A percentile compares a stretch with the other conserved stretches of the same genome.
These are phyloP conservation scores for Heteromurus nitidus DNA, from an alignment of 2,888 invertebrate genomes.

Conservation along the genomic window DNA sequence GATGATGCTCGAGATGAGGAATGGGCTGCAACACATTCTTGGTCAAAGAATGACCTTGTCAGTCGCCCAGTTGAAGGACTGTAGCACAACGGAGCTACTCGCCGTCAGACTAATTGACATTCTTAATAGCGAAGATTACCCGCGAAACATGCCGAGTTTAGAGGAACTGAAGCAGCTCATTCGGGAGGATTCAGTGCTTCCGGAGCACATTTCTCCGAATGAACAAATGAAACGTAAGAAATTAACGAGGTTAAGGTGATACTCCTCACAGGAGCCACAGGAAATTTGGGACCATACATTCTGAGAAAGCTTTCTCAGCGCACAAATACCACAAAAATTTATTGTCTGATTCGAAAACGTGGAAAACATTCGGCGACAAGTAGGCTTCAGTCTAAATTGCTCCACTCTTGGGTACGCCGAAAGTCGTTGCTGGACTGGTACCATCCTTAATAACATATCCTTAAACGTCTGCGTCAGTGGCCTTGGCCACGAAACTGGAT, in stretches of 20 bases:
- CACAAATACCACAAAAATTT: slow-evolving; percentile 25
- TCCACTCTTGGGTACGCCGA: too few species aligned
- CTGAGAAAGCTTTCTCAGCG: slow-evolving; percentile 25
- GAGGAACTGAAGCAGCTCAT: slow-evolving; percentile 44
- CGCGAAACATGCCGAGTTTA: slow-evolving; percentile 7
- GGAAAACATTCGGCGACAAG: slow-evolving; percentile 10
- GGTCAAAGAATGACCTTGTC: slow-evolving; percentile 49
- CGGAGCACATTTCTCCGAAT: slow-evolving; percentile 1
- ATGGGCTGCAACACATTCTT: slow-evolving; percentile 51
- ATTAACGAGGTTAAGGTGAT: slow-evolving; percentile 26
- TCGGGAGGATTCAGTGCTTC: slow-evolving; percentile 44
- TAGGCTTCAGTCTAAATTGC: too few species aligned
- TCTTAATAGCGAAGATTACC: too few species aligned
- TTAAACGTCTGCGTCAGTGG: too few species aligned
- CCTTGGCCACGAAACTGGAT: too few species aligned
- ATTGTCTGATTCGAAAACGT: slow-evolving; percentile 34
- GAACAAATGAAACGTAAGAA: background rate
- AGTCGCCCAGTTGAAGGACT: too few species aligned
- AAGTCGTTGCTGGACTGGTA: too few species aligned
- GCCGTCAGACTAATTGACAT: too few species aligned
- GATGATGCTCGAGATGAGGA: slow-evolving; percentile 63
- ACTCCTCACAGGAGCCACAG: slow-evolving; percentile 54
- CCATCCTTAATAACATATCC: too few species aligned
- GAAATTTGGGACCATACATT: slow-evolving; percentile 53
- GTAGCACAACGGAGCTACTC: too few species aligned